These are phyloP conservation scores for Arenicola marina DNA, from an alignment of 2,888 invertebrate genomes.

Conservation along the genomic window DNA sequence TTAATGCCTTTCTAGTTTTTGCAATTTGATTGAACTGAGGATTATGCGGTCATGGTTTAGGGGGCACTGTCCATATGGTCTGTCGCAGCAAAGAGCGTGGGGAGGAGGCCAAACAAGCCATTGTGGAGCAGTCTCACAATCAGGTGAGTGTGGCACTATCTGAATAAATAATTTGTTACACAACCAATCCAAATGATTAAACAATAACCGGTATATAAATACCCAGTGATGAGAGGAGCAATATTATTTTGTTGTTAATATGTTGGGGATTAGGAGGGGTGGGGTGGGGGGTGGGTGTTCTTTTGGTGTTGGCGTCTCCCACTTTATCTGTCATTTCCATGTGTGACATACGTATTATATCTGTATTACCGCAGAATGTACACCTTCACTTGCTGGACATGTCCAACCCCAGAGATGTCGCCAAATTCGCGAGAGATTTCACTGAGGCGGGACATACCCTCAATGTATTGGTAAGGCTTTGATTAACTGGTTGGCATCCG, in stretches of 20 bases:
- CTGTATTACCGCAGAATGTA: neutral
- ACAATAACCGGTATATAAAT: too few relatives aligned
- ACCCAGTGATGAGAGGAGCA: too few relatives aligned
- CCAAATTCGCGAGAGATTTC: conserved; percentile 60
- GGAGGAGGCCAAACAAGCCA: conserved; percentile 56
- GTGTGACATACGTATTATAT: too few relatives aligned
- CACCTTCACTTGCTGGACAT: conserved; percentile 62
- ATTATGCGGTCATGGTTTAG: too few relatives aligned
- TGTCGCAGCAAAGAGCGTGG: conserved; percentile 62
- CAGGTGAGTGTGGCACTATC: conserved; percentile 11
- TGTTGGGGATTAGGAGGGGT: too few relatives aligned
- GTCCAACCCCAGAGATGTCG: conserved; percentile 60
- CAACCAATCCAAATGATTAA: too few relatives aligned
- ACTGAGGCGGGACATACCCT: conserved; percentile 46
- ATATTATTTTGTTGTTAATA: too few relatives aligned
- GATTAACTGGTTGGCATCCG: neutral
- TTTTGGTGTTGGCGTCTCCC: conserved; percentile 5
- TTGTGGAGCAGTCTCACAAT: conserved; percentile 55
- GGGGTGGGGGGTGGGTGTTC: neutral
- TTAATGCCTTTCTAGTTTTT: too few relatives aligned
- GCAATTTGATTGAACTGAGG: conserved; percentile 4
- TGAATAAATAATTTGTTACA: too few relatives aligned
- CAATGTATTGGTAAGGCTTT: conserved; percentile 62
- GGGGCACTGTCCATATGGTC: conserved; percentile 63
- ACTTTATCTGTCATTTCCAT: neutral